phyloP scores from a whole-genome alignment of 1,140 invertebrate species.

The Notospermus geniculatus region DNA sequence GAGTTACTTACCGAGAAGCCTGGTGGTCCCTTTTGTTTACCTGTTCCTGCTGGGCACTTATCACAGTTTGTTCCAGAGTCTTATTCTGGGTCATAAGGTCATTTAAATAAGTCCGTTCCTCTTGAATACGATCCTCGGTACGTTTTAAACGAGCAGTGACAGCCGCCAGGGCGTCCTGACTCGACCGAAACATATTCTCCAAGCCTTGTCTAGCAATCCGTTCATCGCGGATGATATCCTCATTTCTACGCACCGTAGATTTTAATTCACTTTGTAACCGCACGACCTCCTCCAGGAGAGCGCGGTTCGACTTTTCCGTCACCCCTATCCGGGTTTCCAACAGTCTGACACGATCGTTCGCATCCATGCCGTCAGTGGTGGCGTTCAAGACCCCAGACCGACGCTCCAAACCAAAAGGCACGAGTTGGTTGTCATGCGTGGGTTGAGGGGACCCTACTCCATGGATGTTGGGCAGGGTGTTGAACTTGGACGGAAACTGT shows the following conservation, averaged over 20 bases:
- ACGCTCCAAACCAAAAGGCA: conserved; percentile 24
- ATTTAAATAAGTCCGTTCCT: conserved; percentile 45
- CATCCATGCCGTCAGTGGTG: conserved; percentile 25
- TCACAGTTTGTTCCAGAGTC: conserved; percentile 50
- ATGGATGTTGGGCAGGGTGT: conserved; percentile 39
- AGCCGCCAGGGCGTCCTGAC: conserved; percentile 47
- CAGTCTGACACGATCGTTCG: conserved; percentile 40
- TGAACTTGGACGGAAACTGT: conserved; percentile 40
- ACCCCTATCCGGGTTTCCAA: conserved; percentile 48
- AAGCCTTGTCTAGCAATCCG: conserved; percentile 40
- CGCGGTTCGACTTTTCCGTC: conserved; percentile 52
- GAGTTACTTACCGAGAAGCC: conserved; percentile 32
- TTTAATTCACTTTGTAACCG: conserved; percentile 52
- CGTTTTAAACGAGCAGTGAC: conserved; percentile 44
- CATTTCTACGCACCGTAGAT: conserved; percentile 37
- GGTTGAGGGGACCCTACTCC: conserved; percentile 28
- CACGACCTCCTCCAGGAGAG: conserved; percentile 54
- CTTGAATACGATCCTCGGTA: conserved; percentile 47
- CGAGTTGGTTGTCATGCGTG: conserved; percentile 27
- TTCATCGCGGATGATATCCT: conserved; percentile 48
- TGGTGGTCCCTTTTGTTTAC: conserved; percentile 44
- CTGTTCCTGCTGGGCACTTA: conserved; percentile 49
- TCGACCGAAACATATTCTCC: conserved; percentile 42
- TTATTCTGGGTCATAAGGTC: conserved; percentile 48
- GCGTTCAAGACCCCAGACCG: background rate